Evolutionary conservation across 2,113 vertebrate genomes (phyloP).

Genomic region (Eulemur macaco): DNA sequence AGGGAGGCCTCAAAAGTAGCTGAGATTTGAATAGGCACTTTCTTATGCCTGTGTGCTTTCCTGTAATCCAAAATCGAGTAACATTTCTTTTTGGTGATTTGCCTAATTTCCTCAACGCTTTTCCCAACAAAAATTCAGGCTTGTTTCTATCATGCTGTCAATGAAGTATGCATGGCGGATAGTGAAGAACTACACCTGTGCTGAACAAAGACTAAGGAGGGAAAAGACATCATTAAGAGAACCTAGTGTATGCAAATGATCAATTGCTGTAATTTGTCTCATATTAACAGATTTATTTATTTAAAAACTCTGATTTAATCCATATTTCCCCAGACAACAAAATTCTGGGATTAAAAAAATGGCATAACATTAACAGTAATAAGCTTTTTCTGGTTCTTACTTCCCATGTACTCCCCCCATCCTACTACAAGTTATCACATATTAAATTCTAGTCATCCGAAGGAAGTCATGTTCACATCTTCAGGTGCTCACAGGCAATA

Average conservation of each 20-base stretch:
- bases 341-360: not conserved
- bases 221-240: not conserved
- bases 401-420: not conserved
- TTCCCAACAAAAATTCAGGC: not conserved
- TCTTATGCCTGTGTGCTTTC: not conserved
- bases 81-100: not conserved
- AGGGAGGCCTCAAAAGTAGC: not conserved
- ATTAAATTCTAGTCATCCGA: not conserved
- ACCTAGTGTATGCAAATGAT: not conserved
- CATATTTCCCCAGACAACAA: accelerated
- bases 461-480: not conserved
- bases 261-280: not conserved
- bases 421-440: not conserved
- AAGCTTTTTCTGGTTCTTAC: not conserved
- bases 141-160: not conserved
- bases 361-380: not conserved
- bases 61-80: not conserved
- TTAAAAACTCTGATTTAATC: not conserved
- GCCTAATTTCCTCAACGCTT: not conserved
- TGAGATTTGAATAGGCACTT: not conserved
- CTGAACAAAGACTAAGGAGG: not conserved
- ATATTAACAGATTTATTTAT: not conserved
- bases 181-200: not conserved
- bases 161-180: not conserved
- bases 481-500: not conserved